Conservation (phyloP, 1,140 invertebrate species). For the Chymomyza costata region DNA sequence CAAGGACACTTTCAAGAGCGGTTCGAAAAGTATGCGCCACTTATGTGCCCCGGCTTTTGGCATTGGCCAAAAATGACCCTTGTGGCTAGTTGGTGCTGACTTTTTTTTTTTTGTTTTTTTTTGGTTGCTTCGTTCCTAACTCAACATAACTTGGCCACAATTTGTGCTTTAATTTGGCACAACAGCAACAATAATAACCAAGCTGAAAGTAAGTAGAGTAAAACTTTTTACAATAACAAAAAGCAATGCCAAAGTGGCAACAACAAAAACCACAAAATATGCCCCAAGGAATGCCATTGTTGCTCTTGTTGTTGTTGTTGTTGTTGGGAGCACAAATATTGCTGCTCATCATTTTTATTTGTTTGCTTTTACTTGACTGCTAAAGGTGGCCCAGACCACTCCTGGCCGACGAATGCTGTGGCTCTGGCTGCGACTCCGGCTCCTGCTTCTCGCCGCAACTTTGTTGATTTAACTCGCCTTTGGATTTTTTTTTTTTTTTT, state of each 20-base stretch:
- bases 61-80: slow-evolving; percentile 49
- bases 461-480: slow-evolving; percentile 50
- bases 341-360: slow-evolving; percentile 70
- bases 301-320: slow-evolving; percentile 12
- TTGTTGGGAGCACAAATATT: slow-evolving; percentile 48
- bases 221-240: slow-evolving; percentile 47
- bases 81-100: slow-evolving; percentile 54
- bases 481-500: not conserved
- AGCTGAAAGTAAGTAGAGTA: slow-evolving; percentile 15
- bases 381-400: slow-evolving; percentile 30
- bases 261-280: slow-evolving; percentile 37
- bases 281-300: slow-evolving; percentile 52
- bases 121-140: too few species aligned
- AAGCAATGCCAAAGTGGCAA: slow-evolving; percentile 23
- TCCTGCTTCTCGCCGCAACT: slow-evolving; percentile 11
- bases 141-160: slow-evolving; percentile 64
- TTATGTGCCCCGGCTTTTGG: slow-evolving; percentile 12
- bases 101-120: slow-evolving; percentile 31
- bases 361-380: slow-evolving; percentile 55
- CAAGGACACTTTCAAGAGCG: slow-evolving; percentile 55
- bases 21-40: slow-evolving; percentile 8
- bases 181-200: slow-evolving; percentile 25
- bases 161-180: slow-evolving; percentile 70
- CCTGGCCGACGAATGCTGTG: not conserved
- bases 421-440: not conserved